Percentiles rank a stretch among this genome's conserved stretches.
Evolutionary conservation across 2,797 vertebrate species (phyloP).

Genomic region (Sorex maritimensis): DNA sequence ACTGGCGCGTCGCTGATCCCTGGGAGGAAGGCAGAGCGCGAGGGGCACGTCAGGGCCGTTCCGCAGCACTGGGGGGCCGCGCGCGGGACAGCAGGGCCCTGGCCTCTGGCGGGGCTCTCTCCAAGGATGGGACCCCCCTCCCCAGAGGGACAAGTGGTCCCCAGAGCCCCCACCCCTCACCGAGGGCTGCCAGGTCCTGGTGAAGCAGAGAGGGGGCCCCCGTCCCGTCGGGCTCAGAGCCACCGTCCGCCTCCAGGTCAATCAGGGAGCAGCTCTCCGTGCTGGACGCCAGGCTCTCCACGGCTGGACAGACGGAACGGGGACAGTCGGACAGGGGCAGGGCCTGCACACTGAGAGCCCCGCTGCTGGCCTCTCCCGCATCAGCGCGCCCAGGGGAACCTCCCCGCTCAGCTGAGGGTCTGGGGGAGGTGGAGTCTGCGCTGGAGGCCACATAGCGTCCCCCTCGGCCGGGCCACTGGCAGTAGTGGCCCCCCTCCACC

Average conservation of each 20-base stretch:
- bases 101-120: too few species aligned
- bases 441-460: too few species aligned
- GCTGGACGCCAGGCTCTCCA: slow-evolving; percentile 78
- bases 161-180: slow-evolving; percentile 86
- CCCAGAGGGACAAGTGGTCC: too few species aligned
- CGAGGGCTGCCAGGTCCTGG: slow-evolving; percentile 88
- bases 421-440: not conserved
- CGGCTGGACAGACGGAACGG: slow-evolving; percentile 10
- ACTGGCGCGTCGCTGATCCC: slow-evolving; percentile 81
- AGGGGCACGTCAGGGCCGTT: not conserved
- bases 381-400: not conserved
- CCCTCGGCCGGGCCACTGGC: not conserved
- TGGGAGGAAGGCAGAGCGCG: slow-evolving; percentile 70
- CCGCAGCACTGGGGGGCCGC: too few species aligned
- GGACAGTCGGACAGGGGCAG: not conserved
- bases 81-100: too few species aligned
- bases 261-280: slow-evolving; percentile 93
- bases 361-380: not conserved
- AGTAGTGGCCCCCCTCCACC: not conserved
- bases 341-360: not conserved
- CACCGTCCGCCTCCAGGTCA: slow-evolving; percentile 91
- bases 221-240: not conserved
- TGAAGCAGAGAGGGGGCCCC: slow-evolving; percentile 84
- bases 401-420: not conserved
- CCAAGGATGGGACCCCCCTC: too few species aligned